phyloP scores from a whole-genome alignment of 2,113 vertebrate species.

The Cyrtonyx montezumae region DNA sequence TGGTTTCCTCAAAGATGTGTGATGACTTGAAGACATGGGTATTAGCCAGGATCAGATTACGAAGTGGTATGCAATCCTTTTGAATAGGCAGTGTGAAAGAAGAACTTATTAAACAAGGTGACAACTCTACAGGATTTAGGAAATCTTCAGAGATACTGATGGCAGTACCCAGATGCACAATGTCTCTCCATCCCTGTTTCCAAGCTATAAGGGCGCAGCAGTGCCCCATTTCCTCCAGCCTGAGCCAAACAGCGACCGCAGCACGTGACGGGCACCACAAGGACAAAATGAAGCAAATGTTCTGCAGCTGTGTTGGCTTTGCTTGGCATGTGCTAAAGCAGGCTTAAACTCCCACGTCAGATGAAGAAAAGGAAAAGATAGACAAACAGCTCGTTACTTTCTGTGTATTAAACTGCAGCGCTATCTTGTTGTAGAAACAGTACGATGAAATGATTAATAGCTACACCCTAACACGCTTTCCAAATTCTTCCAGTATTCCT shows the following conservation, averaged over 20 bases:
- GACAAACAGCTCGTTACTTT: background rate
- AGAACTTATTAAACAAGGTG: background rate
- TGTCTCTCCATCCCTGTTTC: background rate
- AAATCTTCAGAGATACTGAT: background rate
- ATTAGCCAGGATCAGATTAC: background rate
- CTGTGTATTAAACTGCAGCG: background rate
- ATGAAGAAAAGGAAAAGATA: background rate
- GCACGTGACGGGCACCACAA: rapidly evolving
- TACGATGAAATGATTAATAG: background rate
- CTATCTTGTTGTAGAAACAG: background rate
- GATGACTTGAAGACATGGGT: background rate
- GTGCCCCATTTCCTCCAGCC: background rate
- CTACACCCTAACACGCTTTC: background rate
- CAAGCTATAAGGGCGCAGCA: background rate
- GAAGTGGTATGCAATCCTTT: background rate
- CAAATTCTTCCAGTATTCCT: background rate
- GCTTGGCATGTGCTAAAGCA: rapidly evolving
- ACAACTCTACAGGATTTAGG: background rate
- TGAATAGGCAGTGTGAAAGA: background rate
- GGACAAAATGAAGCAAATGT: background rate
- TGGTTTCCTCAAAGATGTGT: background rate
- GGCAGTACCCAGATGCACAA: background rate
- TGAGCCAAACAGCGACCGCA: background rate
- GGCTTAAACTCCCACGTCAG: background rate
- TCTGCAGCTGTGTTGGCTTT: background rate